Base-by-base conservation (phyloP, 2,888 invertebrate species). In the Leptopterna dolabrata region DNA sequence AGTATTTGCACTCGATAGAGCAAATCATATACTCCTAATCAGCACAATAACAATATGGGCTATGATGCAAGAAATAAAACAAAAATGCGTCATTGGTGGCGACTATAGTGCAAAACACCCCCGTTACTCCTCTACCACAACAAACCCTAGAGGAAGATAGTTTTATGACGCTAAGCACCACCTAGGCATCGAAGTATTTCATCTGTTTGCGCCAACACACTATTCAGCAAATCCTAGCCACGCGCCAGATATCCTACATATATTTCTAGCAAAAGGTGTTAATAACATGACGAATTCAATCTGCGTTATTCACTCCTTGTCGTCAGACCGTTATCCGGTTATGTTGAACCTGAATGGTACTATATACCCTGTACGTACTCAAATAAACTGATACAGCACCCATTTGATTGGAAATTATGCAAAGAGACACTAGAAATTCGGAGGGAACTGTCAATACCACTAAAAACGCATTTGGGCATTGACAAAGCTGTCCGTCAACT, bases 61-160 rank as follows among this genome's bases (percentile, higher is more conserved):
- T 13, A 30, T 81, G 9, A 51, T 81, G 24, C 81, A 81, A 6
- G 81, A 81, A 81, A 81, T 81, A 51, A 51, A 51, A 29, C 81
- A 24, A 81, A 81, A 45, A 81, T 81, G 47, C 24, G 51, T 81
- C 55, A 51, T 81, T 24, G 29, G 30, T 7, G 73, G 73, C 2
- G 36, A 29, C 36, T 36, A 73, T n/a, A 55, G 19, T 16, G 47
- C 81, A 16, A 81, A 81, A 27, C 81, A 81, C n/a, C 13, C 81
- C 45, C 81, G 51, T 27, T 81, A 51, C 51, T 9, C 24, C 51
- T 81, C 81, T n/a, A 51, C 81, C 27, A 81, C 80, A 41, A 51
- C 16, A 9, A 81, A 81, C 45, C 81, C 81, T 7, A 81, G 81
- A 51, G 81, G n/a, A n/a, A n/a, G n/a, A n/a, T n/a, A n/a, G n/a